Conservation (phyloP, 2,113 vertebrate genomes). For the Notarius lentiginosus region DNA sequence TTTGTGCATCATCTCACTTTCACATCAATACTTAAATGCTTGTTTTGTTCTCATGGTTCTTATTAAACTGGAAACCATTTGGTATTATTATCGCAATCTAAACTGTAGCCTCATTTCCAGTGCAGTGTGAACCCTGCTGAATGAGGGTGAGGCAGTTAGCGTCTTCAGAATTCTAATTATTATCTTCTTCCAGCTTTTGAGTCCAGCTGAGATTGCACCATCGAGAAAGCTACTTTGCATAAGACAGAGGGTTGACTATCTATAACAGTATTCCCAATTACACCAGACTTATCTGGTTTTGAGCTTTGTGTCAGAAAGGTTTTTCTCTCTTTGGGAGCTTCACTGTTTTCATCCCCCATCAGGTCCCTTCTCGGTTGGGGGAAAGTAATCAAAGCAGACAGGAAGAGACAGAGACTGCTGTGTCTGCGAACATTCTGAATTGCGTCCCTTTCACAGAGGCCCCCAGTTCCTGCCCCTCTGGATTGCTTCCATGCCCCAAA, state of each 20-base stretch:
- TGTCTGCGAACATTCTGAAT: constrained; percentile 11
- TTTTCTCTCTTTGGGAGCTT: neutral
- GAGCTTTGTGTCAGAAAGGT: neutral
- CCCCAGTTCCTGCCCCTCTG: constrained; percentile 27
- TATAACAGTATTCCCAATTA: neutral
- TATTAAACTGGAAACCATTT: neutral
- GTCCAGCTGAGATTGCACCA: constrained; percentile 12
- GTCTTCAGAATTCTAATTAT: constrained; percentile 31
- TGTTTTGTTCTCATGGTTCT: neutral
- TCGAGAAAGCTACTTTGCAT: neutral
- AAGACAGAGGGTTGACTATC: constrained; percentile 3
- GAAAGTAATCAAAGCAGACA: constrained; percentile 12
- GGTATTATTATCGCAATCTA: neutral
- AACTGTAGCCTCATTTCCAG: constrained; percentile 6
- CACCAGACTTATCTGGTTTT: neutral
- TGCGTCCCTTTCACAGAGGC: constrained; percentile 39
- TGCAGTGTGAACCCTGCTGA: constrained; percentile 11
- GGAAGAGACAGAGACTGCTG: constrained; percentile 34
- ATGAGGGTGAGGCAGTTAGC: neutral
- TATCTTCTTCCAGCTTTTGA: neutral
- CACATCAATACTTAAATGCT: neutral
- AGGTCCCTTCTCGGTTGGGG: neutral
- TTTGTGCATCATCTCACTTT: neutral
- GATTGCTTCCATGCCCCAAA: constrained; percentile 49
- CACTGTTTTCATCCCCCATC: neutral